phyloP scores from a whole-genome alignment of 2,888 invertebrate genomes.

The Nezara viridula region DNA sequence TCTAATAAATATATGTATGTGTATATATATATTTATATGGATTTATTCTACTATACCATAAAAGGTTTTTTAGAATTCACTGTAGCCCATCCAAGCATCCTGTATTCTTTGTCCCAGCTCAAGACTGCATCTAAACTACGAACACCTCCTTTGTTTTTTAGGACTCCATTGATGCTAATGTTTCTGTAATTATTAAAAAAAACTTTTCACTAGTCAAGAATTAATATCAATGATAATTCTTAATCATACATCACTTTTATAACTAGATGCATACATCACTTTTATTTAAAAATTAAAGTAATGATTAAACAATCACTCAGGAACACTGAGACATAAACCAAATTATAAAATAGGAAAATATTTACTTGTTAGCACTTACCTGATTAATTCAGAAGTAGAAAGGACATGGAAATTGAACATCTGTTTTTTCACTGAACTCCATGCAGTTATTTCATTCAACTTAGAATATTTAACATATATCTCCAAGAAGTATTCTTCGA shows the following conservation, averaged over 20 bases:
- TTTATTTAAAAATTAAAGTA: neutral
- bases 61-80: slow-evolving; percentile 60
- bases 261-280: neutral
- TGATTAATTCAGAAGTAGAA: slow-evolving; percentile 65
- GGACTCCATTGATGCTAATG: slow-evolving; percentile 62
- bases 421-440: slow-evolving; percentile 63
- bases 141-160: slow-evolving; percentile 62
- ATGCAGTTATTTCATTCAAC: slow-evolving; percentile 65
- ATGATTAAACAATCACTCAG: neutral
- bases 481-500: slow-evolving; percentile 65
- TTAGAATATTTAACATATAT: slow-evolving; percentile 65
- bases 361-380: slow-evolving; percentile 58
- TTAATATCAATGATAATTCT: neutral
- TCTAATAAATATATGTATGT: too few species aligned
- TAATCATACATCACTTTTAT: neutral
- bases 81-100: slow-evolving; percentile 61
- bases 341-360: neutral
- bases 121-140: slow-evolving; percentile 62
- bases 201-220: neutral
- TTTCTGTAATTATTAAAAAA: slow-evolving; percentile 60
- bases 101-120: slow-evolving; percentile 63
- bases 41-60: too few species aligned
- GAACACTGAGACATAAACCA: neutral
- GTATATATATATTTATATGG: too few species aligned
- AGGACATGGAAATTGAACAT: slow-evolving; percentile 65